Evolutionary conservation across 2,797 vertebrate genomes (phyloP).

Genomic region (Danio jaintianensis): DNA sequence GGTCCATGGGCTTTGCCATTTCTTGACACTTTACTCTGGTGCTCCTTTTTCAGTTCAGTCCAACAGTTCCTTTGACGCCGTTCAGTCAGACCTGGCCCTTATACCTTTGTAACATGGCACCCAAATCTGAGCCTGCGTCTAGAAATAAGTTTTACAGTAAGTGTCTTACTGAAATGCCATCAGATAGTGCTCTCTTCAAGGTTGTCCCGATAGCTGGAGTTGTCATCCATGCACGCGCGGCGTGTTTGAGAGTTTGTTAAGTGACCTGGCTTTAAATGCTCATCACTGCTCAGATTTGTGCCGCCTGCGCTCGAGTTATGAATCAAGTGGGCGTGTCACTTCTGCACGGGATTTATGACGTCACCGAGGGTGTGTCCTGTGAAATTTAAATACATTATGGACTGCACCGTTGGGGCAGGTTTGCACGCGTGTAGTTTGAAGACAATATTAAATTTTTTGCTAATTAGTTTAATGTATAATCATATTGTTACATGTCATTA

Average conservation of each 20-base stretch:
- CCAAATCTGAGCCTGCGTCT: background rate
- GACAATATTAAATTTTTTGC: background rate
- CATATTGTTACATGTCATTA: background rate
- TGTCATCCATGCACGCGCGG: constrained; percentile 4
- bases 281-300: background rate
- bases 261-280: background rate
- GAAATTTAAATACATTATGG: background rate
- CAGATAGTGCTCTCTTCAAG: background rate
- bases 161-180: background rate
- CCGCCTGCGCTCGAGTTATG: constrained; percentile 14
- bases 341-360: background rate
- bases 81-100: background rate
- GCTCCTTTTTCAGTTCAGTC: background rate
- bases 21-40: background rate
- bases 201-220: background rate
- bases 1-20: constrained; percentile 85
- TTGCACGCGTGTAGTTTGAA: background rate
- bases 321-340: constrained; percentile 31
- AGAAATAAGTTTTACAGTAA: background rate
- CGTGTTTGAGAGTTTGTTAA: background rate
- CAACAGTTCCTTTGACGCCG: background rate
- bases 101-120: constrained; percentile 25
- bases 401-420: background rate
- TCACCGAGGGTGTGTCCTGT: background rate
- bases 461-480: background rate